phyloP scores from a whole-genome alignment of 2,888 invertebrate species.

The Ypsolopha scabrella region DNA sequence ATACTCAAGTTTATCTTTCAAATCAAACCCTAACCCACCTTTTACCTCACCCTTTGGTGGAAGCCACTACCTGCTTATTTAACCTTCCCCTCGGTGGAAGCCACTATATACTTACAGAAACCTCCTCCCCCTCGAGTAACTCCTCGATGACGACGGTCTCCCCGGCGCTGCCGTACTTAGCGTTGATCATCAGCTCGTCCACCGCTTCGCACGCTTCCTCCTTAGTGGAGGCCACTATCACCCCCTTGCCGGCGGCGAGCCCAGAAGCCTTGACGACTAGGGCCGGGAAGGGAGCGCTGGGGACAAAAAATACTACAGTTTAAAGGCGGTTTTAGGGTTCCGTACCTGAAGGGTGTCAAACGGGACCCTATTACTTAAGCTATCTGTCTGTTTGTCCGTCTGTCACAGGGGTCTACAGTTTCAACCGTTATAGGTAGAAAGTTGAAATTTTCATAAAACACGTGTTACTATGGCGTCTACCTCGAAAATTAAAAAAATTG shows the following conservation, averaged over 20 bases:
- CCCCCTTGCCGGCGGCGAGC: constrained; percentile 97
- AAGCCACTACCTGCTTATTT: not conserved
- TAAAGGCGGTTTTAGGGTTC: too few relatives aligned
- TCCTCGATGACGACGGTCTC: constrained; percentile 92
- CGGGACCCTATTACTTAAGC: too few relatives aligned
- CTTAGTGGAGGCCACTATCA: constrained; percentile 83
- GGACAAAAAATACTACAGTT: too few relatives aligned
- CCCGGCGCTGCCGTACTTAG: constrained; percentile 87
- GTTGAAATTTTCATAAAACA: too few relatives aligned
- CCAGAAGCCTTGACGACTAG: constrained; percentile 97
- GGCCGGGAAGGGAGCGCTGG: constrained; percentile 81
- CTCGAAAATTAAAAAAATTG: too few relatives aligned
- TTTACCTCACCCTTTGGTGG: not conserved
- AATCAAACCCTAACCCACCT: too few relatives aligned
- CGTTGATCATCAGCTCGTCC: constrained; percentile 82
- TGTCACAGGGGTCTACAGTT: too few relatives aligned
- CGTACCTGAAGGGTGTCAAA: too few relatives aligned
- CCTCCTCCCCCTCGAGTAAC: constrained; percentile 90
- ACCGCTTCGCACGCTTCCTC: constrained; percentile 89
- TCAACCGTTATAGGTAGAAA: too few relatives aligned
- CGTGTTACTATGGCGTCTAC: too few relatives aligned
- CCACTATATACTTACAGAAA: constrained; percentile 76
- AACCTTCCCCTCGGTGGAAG: not conserved
- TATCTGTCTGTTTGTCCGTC: too few relatives aligned
- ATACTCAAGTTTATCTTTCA: too few relatives aligned